A percentile compares a stretch with the other conserved stretches of the same genome.
Evolutionary conservation across 1,140 invertebrate genomes (phyloP).

Genomic region (Steinernema feltiae): DNA sequence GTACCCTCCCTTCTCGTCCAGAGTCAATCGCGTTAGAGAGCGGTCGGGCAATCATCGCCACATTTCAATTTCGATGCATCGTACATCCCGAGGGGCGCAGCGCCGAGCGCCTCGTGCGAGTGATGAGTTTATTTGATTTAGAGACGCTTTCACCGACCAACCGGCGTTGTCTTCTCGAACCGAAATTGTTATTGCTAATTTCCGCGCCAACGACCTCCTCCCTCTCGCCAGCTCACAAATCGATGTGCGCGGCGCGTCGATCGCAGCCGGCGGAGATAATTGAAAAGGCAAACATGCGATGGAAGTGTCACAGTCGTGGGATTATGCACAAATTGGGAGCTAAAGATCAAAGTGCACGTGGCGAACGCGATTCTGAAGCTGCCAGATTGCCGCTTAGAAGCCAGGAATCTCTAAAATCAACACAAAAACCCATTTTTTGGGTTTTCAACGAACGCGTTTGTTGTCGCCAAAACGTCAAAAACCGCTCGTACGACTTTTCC

Average conservation of each 20-base stretch:
- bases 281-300: background rate
- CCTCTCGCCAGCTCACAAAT: background rate
- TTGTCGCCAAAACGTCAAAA: too few relatives aligned
- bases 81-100: background rate
- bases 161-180: background rate
- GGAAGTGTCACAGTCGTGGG: background rate
- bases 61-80: conserved; percentile 15
- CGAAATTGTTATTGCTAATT: conserved; percentile 13
- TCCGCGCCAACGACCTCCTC: background rate
- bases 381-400: too few relatives aligned
- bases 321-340: background rate
- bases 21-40: background rate
- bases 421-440: background rate
- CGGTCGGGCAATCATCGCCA: conserved; percentile 8
- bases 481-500: too few relatives aligned
- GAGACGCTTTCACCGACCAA: background rate
- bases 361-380: too few relatives aligned
- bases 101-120: background rate
- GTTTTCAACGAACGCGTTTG: too few relatives aligned
- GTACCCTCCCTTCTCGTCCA: background rate
- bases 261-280: background rate
- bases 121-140: conserved; percentile 11
- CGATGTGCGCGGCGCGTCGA: background rate
- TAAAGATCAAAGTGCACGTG: too few relatives aligned
- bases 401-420: too few relatives aligned